These are phyloP conservation scores for Strix aluco DNA, from an alignment of 2,113 vertebrate genomes.

Conservation along the genomic window DNA sequence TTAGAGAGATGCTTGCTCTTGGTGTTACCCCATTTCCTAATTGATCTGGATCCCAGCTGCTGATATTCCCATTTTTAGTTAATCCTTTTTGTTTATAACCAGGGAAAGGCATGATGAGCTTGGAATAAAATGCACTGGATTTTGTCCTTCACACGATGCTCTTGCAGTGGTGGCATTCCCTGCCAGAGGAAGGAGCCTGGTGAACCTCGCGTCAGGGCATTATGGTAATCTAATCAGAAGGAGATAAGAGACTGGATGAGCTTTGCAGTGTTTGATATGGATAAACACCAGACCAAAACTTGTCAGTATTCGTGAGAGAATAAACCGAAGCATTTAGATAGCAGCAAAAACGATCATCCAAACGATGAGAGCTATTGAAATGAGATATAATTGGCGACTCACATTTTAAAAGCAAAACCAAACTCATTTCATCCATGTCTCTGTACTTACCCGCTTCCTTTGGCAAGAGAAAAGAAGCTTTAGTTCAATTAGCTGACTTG, in stretches of 20 bases:
- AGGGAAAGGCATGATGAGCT: rapidly evolving
- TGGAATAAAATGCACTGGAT: not conserved
- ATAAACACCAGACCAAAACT: conserved; percentile 59
- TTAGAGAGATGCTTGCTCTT: not conserved
- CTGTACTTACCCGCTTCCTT: not conserved
- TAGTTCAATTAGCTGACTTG: not conserved
- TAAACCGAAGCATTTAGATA: not conserved
- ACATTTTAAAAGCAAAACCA: conserved; percentile 8
- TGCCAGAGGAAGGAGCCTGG: not conserved
- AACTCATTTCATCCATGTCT: not conserved
- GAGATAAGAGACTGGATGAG: conserved; percentile 64
- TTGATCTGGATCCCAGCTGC: not conserved
- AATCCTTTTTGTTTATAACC: not conserved
- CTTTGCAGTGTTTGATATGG: conserved; percentile 52
- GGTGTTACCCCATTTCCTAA: not conserved
- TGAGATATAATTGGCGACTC: not conserved
- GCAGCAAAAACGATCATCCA: not conserved
- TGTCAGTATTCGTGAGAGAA: not conserved
- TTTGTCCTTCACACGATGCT: not conserved
- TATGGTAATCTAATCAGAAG: conserved; percentile 64
- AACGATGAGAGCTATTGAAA: not conserved
- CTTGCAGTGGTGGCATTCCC: not conserved
- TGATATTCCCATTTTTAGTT: not conserved
- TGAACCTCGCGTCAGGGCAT: not conserved
- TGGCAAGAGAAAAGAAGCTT: not conserved